Evolutionary conservation across 1,140 invertebrate genomes (phyloP), one percentile per base, ranked within the genome.

Genomic region (Diorhabda elongata): DNA sequence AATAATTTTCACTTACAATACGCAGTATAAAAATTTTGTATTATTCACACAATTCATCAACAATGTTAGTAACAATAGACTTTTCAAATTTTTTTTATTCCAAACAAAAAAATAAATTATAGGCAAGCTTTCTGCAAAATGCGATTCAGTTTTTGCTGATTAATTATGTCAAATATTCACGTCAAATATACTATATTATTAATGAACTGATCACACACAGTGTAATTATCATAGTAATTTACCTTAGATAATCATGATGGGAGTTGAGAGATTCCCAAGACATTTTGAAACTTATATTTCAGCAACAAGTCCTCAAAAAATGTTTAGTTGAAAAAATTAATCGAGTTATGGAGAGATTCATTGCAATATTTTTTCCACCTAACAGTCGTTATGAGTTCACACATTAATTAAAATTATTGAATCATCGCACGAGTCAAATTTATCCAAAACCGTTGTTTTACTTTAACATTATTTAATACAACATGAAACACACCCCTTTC

Each of bases 251-350:
- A 8, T 62, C 61, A 47, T 62, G 61, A 11, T 62, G 61, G 26
- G 71, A 73, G 64, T 73, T 69, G 5, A 73, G 68, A 42, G 71
- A 73, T 58, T 73, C 71, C 71, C 71, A 73, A 68, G 71, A 73
- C 71, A 73, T 73, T 52, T 60, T 71, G n/a, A 41, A 65, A 41
- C 47, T 44, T 11, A 59, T 4, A 8, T 62, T 62, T 62, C 61
- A 42, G 43, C 42, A 62, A 43, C 42, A 44, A 44, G 42, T 11
- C 42, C 43, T 42, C 11, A 42, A 62, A n/a, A 44, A n/a, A 62
- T 44, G 11, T 62, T 44, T 43, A 4, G n/a, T 8, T 44, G 44
- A 62, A 61, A 62, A 62, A 62, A 62, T 4, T 52, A 62, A 44
- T 42, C 59, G 26, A 43, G 11, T 9, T 11, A 42, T 43, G 41